These are phyloP conservation scores for Rhizomys pruinosus DNA, from an alignment of 2,113 vertebrate genomes.

Conservation along the genomic window DNA sequence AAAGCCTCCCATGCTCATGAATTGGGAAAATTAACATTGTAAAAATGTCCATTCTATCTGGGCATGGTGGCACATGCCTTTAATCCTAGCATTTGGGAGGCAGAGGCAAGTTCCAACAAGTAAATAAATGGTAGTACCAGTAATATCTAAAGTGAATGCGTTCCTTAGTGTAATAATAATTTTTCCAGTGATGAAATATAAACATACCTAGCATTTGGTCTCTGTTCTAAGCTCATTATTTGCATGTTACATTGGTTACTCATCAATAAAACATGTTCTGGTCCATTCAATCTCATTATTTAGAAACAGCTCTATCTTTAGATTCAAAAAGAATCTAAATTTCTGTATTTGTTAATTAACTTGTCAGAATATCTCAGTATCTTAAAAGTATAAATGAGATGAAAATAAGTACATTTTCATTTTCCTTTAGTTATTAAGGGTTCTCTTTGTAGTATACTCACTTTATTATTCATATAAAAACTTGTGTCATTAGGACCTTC, in stretches of 20 bases:
- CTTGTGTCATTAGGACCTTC: not conserved
- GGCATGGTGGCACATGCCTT: no score
- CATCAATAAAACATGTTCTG: constrained; percentile 7
- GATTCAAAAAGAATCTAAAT: not conserved
- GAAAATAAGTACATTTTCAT: not conserved
- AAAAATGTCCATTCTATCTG: no score
- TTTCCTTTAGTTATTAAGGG: not conserved
- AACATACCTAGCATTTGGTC: not conserved
- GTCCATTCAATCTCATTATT: constrained; percentile 6
- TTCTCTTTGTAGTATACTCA: not conserved
- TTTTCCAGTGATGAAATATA: constrained; percentile 31
- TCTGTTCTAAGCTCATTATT: not conserved
- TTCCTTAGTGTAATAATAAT: constrained; percentile 7
- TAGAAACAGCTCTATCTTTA: not conserved
- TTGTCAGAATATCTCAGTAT: not conserved
- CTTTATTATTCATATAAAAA: not conserved
- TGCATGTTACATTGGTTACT: constrained; percentile 8
- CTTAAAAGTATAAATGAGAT: not conserved
- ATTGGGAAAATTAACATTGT: no score
- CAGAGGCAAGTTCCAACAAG: not conserved
- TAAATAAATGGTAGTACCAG: not conserved
- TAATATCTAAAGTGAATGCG: not conserved
- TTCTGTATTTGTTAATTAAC: not conserved
- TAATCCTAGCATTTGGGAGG: no score
- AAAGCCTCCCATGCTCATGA: no score